Percentiles rank a stretch among this genome's conserved stretches.
Evolutionary conservation across 2,113 vertebrate species (phyloP).

Genomic region (Propithecus coquereli): DNA sequence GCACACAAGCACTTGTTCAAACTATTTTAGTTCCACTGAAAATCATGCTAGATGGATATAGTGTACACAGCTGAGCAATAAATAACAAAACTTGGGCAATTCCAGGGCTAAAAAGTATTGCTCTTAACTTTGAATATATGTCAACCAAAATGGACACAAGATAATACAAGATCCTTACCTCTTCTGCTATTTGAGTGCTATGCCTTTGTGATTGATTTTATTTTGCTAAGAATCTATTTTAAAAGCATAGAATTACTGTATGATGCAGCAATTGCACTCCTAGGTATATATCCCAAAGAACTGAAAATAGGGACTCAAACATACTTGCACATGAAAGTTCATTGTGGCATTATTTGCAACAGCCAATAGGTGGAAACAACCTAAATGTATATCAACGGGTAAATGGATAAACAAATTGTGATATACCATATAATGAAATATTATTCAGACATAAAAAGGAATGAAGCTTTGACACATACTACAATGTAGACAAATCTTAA

Average conservation of each 20-base stretch:
- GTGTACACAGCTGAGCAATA: background rate
- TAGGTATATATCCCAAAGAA: background rate
- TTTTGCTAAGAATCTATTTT: background rate
- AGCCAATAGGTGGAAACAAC: background rate
- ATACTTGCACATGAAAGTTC: background rate
- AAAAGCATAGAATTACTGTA: background rate
- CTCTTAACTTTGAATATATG: background rate
- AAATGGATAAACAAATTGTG: background rate
- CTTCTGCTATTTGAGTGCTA: background rate
- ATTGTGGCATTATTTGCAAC: fast-evolving
- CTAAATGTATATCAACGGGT: background rate
- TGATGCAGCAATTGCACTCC: background rate
- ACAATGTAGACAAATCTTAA: background rate
- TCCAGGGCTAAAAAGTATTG: background rate
- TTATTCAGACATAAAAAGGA: background rate
- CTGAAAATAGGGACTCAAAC: background rate
- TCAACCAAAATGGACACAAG: background rate
- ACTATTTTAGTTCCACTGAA: background rate
- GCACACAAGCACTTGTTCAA: background rate
- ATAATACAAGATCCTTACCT: background rate
- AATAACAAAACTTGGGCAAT: background rate
- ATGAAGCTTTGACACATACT: background rate
- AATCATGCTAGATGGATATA: background rate
- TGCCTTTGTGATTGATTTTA: background rate
- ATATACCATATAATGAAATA: too few relatives aligned